These are phyloP conservation scores for Andricus curvator DNA, from an alignment of 2,888 invertebrate genomes.

Conservation along the genomic window DNA sequence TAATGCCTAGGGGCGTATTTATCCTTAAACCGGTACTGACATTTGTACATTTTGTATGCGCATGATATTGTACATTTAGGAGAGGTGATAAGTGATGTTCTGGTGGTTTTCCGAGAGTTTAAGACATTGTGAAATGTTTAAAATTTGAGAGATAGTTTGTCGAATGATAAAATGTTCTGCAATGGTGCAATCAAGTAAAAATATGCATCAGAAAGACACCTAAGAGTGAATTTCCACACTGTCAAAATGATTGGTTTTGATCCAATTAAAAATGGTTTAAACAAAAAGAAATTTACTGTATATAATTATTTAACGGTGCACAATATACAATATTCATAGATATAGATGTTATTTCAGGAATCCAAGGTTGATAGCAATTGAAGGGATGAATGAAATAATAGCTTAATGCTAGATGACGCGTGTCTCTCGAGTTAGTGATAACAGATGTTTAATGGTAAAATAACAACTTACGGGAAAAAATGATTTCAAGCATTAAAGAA, in stretches of 20 bases:
- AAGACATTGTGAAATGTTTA: not conserved
- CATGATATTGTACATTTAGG: not conserved
- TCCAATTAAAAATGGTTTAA: too few species aligned
- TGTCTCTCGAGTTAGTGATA: not conserved
- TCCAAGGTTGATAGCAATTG: not conserved
- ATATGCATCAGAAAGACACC: too few species aligned
- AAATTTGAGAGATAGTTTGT: too few species aligned
- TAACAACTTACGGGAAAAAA: conserved; percentile 1
- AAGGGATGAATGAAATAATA: conserved; percentile 28
- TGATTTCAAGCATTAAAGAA: not conserved
- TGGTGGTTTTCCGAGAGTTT: not conserved
- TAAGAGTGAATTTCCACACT: too few species aligned
- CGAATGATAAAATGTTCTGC: too few species aligned
- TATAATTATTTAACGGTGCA: not conserved
- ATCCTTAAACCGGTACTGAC: too few species aligned
- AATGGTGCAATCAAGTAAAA: too few species aligned
- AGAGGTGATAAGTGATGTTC: conserved; percentile 29
- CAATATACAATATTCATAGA: not conserved
- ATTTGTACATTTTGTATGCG: not conserved
- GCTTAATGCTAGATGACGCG: not conserved
- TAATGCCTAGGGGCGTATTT: too few species aligned
- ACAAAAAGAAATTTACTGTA: not conserved
- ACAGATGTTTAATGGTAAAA: not conserved
- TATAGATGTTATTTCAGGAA: not conserved
- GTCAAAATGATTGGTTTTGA: too few species aligned